These are phyloP conservation scores for Prionailurus bengalensis DNA, from an alignment of 2,113 vertebrate species.

Conservation along the genomic window DNA sequence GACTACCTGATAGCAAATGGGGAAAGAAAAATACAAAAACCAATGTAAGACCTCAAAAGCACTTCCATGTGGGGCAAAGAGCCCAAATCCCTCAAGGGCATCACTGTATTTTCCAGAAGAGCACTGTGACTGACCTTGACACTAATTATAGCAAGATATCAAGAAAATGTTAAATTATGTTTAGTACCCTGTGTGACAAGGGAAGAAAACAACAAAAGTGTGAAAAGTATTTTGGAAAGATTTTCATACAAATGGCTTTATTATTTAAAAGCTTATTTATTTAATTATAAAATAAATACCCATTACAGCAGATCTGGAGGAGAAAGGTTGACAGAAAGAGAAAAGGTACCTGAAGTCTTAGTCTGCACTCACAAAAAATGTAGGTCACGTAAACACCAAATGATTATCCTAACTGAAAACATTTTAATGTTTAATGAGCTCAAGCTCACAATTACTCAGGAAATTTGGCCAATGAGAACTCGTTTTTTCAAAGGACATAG, in stretches of 20 bases:
- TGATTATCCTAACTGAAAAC: conserved; percentile 64
- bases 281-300: conserved; percentile 52
- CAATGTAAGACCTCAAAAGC: conserved; percentile 28
- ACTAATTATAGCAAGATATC: not conserved
- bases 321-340: not conserved
- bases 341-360: conserved; percentile 44
- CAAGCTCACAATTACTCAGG: not conserved
- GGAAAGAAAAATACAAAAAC: conserved; percentile 39
- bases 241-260: conserved; percentile 59
- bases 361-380: not conserved
- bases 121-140: conserved; percentile 3
- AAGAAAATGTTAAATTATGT: conserved; percentile 57
- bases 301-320: conserved; percentile 25
- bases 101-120: conserved; percentile 28
- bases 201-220: conserved; percentile 12
- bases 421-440: conserved; percentile 55
- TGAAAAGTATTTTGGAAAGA: conserved; percentile 38
- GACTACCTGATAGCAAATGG: not conserved
- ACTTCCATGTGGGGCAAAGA: not conserved
- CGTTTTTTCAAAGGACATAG: not conserved
- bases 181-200: not conserved
- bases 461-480: conserved; percentile 13
- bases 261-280: conserved; percentile 55
- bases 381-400: conserved; percentile 48
- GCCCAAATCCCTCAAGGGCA: not conserved